phyloP scores from a whole-genome alignment of 2,113 vertebrate genomes.

The Picathartes gymnocephalus region DNA sequence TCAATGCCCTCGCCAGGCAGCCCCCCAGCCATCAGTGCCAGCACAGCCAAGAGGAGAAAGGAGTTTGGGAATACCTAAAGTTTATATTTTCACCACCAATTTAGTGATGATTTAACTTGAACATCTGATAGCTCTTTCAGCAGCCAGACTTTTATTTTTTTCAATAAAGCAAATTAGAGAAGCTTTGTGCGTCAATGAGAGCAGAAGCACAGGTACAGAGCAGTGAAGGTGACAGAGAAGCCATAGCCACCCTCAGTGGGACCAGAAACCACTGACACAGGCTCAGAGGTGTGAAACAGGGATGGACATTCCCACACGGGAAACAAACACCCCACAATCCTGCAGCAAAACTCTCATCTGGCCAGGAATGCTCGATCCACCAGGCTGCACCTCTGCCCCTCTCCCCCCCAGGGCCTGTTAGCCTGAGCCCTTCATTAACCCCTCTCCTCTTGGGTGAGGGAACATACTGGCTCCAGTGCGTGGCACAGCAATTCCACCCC shows the following conservation, averaged over 20 bases:
- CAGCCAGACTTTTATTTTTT: neutral
- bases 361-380: neutral
- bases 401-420: neutral
- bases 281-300: neutral
- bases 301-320: neutral
- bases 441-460: rapidly evolving
- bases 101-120: neutral
- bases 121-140: neutral
- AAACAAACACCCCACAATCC: neutral
- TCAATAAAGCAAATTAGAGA: neutral
- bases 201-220: neutral
- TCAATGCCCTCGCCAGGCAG: neutral
- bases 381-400: rapidly evolving
- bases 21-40: neutral
- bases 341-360: neutral
- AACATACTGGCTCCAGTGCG: neutral
- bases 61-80: neutral
- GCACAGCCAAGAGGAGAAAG: neutral
- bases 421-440: neutral
- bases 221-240: neutral
- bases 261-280: neutral
- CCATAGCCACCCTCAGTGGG: rapidly evolving
- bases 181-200: rapidly evolving
- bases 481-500: rapidly evolving
- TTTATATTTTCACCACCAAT: neutral